Evolutionary conservation across 2,888 invertebrate species (phyloP).

Genomic region (Pseudoips prasinana): DNA sequence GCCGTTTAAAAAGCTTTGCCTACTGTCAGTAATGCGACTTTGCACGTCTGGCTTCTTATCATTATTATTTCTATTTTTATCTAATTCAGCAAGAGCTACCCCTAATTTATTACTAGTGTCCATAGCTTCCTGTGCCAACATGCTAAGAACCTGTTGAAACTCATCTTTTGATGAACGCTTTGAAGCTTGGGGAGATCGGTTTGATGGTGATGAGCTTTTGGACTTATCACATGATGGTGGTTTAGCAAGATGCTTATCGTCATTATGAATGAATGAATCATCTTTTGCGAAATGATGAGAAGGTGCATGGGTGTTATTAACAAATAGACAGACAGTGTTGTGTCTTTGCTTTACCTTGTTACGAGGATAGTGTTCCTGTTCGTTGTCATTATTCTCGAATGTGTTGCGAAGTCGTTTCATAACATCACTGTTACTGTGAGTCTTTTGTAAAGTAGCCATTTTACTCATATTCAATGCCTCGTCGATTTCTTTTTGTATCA

Average conservation of each 20-base stretch:
- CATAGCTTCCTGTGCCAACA: slow-evolving; percentile 88
- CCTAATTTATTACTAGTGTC: slow-evolving; percentile 87
- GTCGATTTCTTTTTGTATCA: slow-evolving; percentile 85
- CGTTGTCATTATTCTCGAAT: slow-evolving; percentile 71
- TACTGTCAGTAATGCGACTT: slow-evolving; percentile 73
- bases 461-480: slow-evolving; percentile 80
- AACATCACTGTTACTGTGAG: slow-evolving; percentile 84
- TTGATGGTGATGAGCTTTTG: slow-evolving; percentile 80
- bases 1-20: slow-evolving; percentile 73
- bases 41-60: slow-evolving; percentile 70
- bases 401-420: slow-evolving; percentile 72
- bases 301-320: slow-evolving; percentile 71
- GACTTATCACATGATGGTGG: slow-evolving; percentile 78
- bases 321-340: slow-evolving; percentile 74
- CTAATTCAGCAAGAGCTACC: slow-evolving; percentile 84
- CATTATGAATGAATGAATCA: slow-evolving; percentile 76
- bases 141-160: slow-evolving; percentile 87
- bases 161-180: slow-evolving; percentile 74
- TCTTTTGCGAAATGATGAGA: slow-evolving; percentile 77
- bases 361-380: slow-evolving; percentile 67
- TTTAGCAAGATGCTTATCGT: slow-evolving; percentile 74
- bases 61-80: slow-evolving; percentile 68
- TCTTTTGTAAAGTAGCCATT: slow-evolving; percentile 79
- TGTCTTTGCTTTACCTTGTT: slow-evolving; percentile 80
- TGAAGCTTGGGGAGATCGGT: slow-evolving; percentile 78